Percentiles rank a stretch among this genome's conserved stretches.
These are phyloP conservation scores for Typhlichthys subterraneus DNA, from an alignment of 2,797 vertebrate genomes.

Conservation along the genomic window DNA sequence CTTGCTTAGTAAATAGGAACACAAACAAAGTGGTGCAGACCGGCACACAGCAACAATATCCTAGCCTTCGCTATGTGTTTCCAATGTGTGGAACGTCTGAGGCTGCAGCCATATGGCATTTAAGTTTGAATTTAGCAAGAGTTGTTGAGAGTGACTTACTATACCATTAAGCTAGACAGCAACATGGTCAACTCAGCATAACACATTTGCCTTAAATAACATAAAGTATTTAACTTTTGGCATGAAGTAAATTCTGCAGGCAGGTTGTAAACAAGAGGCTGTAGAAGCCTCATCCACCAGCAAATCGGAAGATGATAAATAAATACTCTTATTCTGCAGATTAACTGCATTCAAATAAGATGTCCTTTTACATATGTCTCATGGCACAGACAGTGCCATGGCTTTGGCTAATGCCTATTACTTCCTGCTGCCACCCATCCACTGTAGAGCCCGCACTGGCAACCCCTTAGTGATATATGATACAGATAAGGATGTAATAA, in stretches of 20 bases:
- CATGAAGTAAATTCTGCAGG: slow-evolving; percentile 32
- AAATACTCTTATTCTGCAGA: slow-evolving; percentile 43
- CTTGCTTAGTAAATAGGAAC: no score
- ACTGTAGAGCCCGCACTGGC: not conserved
- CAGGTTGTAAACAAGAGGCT: slow-evolving; percentile 39
- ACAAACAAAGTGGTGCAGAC: no score
- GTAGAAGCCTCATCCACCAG: slow-evolving; percentile 27
- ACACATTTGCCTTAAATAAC: no score
- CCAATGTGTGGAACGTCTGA: no score
- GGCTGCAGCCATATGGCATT: no score
- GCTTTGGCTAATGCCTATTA: slow-evolving; percentile 1
- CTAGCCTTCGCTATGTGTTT: no score
- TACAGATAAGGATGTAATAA: slow-evolving; percentile 80
- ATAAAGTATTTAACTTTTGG: slow-evolving; percentile 13
- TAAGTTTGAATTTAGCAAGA: no score
- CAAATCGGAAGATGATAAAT: slow-evolving; percentile 45
- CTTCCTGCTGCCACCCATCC: not conserved
- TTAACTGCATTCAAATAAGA: slow-evolving; percentile 36
- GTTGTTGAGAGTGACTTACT: no score
- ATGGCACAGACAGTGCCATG: slow-evolving; percentile 3
- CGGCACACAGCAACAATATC: no score
- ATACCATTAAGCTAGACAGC: no score
- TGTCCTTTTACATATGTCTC: slow-evolving; percentile 36
- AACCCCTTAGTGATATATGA: slow-evolving; percentile 53
- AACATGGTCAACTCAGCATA: no score